Conservation (phyloP, 2,888 invertebrate genomes). For the Eutolmus rufibarbis region DNA sequence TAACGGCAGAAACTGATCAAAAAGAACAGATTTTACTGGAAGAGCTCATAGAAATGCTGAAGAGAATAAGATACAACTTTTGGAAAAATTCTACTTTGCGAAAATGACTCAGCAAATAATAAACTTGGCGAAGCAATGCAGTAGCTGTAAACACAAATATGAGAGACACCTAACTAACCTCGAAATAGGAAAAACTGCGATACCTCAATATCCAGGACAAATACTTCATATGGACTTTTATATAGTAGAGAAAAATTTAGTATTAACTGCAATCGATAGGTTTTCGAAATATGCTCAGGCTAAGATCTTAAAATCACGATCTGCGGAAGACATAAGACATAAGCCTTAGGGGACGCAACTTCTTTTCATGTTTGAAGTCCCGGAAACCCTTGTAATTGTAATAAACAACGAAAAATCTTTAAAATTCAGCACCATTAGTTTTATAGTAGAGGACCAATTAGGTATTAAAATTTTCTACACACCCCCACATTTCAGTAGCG, state of each 20-base stretch:
- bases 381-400: slow-evolving; percentile 45
- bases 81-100: slow-evolving; percentile 46
- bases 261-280: slow-evolving; percentile 34
- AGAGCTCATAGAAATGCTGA: slow-evolving; percentile 1
- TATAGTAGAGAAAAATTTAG: slow-evolving; percentile 37
- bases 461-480: slow-evolving; percentile 13
- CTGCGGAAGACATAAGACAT: slow-evolving; percentile 42
- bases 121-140: slow-evolving; percentile 42
- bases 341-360: slow-evolving; percentile 45
- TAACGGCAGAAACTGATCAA: no score
- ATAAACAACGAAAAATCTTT: slow-evolving; percentile 46
- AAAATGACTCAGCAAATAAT: slow-evolving; percentile 43
- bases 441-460: slow-evolving; percentile 39
- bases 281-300: slow-evolving; percentile 9
- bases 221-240: slow-evolving; percentile 5
- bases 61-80: slow-evolving; percentile 8
- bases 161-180: slow-evolving; percentile 32
- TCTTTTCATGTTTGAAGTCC: slow-evolving; percentile 44
- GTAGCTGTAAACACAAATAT: slow-evolving; percentile 44
- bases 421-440: slow-evolving; percentile 40
- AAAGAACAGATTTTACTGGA: no score
- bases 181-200: neutral
- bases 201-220: neutral
- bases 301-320: slow-evolving; percentile 30
- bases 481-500: neutral